Base-by-base conservation (phyloP, 2,888 invertebrate genomes). In the Thymelicus lineola region DNA sequence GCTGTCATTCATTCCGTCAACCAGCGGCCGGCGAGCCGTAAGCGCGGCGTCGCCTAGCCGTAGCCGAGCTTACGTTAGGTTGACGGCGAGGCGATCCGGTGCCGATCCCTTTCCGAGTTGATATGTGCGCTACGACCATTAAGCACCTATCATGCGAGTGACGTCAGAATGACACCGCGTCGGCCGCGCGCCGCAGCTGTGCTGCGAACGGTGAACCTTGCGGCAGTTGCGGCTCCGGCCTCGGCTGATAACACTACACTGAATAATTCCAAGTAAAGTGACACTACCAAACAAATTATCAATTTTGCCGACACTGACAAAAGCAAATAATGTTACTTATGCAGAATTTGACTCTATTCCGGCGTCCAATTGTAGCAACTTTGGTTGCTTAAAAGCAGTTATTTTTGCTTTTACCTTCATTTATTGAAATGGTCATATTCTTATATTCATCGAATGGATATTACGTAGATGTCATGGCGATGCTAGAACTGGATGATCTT, bases 191-290 rank as follows among this genome's bases (percentile, higher is more conserved):
- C 74, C 74, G 72, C 10, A 42, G 73, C 74, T 73, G 74, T 76
- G 74, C 74, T 77, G 74, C 84, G 83, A 83, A 72, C 82, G 82
- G 85, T 88, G 87, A 87, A 89, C 90, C 87, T 83, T 82, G 85
- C 84, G 87, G 86, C 89, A 88, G 28, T 28, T 28, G 28, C 28
- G 28, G 28, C 28, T 28, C 28, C 28, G 28, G 28, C 28, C 28
- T 86, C 86, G 86, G 81, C 84, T 85, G 90, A 90, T 91, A 88
- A 87, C 80, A 75, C 63, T 58, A 80, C 78, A 81, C 83, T 84
- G 62, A 85, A 83, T 82, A 81, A 86, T 86, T 82, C 80, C 78
- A 71, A 85, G 82, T 81, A 78, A 80, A 75, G 75, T 79, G 70
- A 70, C 70, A 59, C 50, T 45, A 15, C 64, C 64, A 59, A 70